phyloP scores from a whole-genome alignment of 1,140 invertebrate species.

The Pectinophora gossypiella region DNA sequence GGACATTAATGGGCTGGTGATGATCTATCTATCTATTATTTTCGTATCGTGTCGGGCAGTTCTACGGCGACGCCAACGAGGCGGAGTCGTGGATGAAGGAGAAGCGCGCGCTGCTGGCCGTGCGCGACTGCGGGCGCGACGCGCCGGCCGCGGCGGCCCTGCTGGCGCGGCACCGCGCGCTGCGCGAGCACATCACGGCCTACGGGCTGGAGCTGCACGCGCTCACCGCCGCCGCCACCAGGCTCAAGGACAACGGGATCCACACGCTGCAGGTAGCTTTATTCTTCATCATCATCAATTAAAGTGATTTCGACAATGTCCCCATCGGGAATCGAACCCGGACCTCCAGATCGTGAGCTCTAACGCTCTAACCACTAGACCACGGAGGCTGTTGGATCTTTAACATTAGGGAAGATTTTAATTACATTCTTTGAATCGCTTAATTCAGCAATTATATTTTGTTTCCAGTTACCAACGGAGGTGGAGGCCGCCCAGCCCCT shows the following conservation, averaged over 20 bases:
- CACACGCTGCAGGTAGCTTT: constrained; percentile 82
- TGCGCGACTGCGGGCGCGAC: constrained; percentile 91
- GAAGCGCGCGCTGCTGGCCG: constrained; percentile 91
- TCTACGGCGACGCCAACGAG: constrained; percentile 98
- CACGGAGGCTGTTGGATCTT: too few relatives aligned
- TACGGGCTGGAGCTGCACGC: constrained; percentile 67
- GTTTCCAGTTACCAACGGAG: constrained; percentile 78
- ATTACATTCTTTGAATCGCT: too few relatives aligned
- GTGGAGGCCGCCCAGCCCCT: constrained; percentile 78
- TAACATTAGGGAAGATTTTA: too few relatives aligned
- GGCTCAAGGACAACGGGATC: constrained; percentile 87
- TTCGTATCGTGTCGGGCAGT: too few relatives aligned
- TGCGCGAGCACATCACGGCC: constrained; percentile 79
- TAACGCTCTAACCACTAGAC: too few relatives aligned
- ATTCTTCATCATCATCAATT: too few relatives aligned
- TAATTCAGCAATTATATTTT: not conserved
- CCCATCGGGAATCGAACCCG: too few relatives aligned
- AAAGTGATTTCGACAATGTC: too few relatives aligned
- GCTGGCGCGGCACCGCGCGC: constrained; percentile 88
- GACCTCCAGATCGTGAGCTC: too few relatives aligned
- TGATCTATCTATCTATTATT: constrained; percentile 21
- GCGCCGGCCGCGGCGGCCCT: constrained; percentile 92
- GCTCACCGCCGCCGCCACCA: constrained; percentile 88
- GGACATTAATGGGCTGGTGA: too few relatives aligned
- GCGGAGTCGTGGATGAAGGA: constrained; percentile 98